Percentiles rank a stretch among this genome's conserved stretches.
These are phyloP conservation scores for Discoglossus pictus DNA, from an alignment of 2,797 vertebrate species.

Conservation along the genomic window DNA sequence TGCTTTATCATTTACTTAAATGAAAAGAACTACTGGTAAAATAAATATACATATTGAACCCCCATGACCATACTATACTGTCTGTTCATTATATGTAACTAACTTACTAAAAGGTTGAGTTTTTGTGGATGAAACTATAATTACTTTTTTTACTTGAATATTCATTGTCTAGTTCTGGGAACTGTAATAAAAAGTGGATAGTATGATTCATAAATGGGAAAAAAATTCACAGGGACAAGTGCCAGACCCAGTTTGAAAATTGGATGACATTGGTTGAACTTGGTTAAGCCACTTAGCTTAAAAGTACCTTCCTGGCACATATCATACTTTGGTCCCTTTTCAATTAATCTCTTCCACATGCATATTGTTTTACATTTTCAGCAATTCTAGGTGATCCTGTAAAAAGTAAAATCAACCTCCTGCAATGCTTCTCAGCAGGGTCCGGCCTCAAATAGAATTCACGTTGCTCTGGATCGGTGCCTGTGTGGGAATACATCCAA, in stretches of 20 bases:
- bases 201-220: slow-evolving; percentile 19
- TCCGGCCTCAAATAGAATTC: slow-evolving; percentile 40
- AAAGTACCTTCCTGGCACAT: slow-evolving; percentile 36
- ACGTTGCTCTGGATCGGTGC: slow-evolving; percentile 32
- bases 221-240: slow-evolving; percentile 12
- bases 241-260: slow-evolving; percentile 40
- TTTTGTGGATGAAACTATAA: not conserved
- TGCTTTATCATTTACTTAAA: not conserved
- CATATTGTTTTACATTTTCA: slow-evolving; percentile 43
- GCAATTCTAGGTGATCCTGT: slow-evolving; percentile 45
- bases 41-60: too few species aligned
- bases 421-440: slow-evolving; percentile 37
- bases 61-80: too few species aligned
- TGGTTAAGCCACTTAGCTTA: slow-evolving; percentile 47
- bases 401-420: slow-evolving; percentile 41
- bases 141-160: not conserved
- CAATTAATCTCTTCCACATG: slow-evolving; percentile 48
- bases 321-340: slow-evolving; percentile 25
- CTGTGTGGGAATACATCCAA: slow-evolving; percentile 37
- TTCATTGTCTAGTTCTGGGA: slow-evolving; percentile 21
- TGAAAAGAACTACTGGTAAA: not conserved
- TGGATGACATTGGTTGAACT: slow-evolving; percentile 49
- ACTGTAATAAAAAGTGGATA: slow-evolving; percentile 2
- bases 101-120: slow-evolving; percentile 5
- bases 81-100: slow-evolving; percentile 1